A percentile compares a stretch with the other conserved stretches of the same genome.
phyloP scores from a whole-genome alignment of 2,113 vertebrate genomes.

The human (Homo sapiens) region DNA sequence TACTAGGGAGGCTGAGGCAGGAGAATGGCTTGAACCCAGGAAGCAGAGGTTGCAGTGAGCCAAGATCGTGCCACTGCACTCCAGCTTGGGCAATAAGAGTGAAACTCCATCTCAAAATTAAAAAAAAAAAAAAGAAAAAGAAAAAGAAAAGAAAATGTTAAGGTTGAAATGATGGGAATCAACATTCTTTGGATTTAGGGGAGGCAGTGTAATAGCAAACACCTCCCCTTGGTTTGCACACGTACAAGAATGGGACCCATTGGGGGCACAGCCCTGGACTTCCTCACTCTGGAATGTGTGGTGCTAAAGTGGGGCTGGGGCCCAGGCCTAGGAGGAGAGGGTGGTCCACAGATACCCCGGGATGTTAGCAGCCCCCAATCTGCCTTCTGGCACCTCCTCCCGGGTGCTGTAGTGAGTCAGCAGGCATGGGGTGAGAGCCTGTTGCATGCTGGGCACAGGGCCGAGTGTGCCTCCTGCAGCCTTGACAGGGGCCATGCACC shows the following conservation, averaged over 20 bases:
- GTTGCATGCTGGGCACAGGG: background rate
- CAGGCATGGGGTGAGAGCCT: background rate
- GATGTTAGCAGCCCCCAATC: rapidly evolving
- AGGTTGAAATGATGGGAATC: background rate
- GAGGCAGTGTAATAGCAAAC: background rate
- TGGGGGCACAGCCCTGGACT: background rate
- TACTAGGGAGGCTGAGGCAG: too few relatives aligned
- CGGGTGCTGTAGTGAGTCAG: rapidly evolving
- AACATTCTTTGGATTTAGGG: background rate
- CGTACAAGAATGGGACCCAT: background rate
- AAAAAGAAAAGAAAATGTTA: background rate
- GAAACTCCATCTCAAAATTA: too few relatives aligned
- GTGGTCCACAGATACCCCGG: rapidly evolving
- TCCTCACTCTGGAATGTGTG: too few relatives aligned
- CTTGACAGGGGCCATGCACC: too few relatives aligned
- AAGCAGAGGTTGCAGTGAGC: too few relatives aligned
- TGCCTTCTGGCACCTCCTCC: background rate
- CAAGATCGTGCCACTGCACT: too few relatives aligned
- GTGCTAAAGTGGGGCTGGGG: background rate
- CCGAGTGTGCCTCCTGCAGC: background rate
- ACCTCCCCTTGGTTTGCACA: background rate
- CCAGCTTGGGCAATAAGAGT: too few relatives aligned
- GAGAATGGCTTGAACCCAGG: too few relatives aligned
- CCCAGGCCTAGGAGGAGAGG: background rate
- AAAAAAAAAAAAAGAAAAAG: too few relatives aligned